These are phyloP conservation scores for Hoplostethus mediterraneus DNA, from an alignment of 2,797 vertebrate species.

Conservation along the genomic window DNA sequence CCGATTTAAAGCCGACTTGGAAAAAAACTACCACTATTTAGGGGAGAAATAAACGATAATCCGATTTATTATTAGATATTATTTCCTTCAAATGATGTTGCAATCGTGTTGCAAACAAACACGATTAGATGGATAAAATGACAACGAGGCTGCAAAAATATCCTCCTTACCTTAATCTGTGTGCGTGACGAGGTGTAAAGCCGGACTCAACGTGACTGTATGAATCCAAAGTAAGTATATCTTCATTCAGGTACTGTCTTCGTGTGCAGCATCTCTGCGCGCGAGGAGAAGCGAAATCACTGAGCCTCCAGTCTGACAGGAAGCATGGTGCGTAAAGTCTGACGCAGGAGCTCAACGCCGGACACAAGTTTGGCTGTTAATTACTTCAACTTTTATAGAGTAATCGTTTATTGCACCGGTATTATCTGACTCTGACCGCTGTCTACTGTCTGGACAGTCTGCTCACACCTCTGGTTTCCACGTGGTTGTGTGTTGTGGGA, in stretches of 20 bases:
- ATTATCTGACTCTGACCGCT: neutral
- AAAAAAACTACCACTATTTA: neutral
- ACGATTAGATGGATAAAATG: neutral
- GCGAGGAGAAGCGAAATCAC: conserved; percentile 60
- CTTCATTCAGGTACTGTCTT: conserved; percentile 64
- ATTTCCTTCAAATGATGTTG: neutral
- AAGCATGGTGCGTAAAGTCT: conserved; percentile 74
- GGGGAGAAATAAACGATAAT: neutral
- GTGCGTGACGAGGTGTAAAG: neutral
- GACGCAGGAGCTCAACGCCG: conserved; percentile 73
- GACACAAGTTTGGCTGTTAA: conserved; percentile 46
- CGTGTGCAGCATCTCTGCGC: conserved; percentile 67
- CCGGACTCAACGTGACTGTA: neutral
- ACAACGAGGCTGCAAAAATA: neutral
- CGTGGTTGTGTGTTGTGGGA: conserved; percentile 67
- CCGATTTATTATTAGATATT: too few species aligned
- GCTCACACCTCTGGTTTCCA: conserved; percentile 46
- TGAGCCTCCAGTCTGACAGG: conserved; percentile 47
- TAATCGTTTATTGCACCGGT: neutral
- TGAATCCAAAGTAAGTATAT: conserved; percentile 40
- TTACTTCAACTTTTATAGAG: neutral
- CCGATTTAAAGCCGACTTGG: neutral
- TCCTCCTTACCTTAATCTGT: conserved; percentile 53
- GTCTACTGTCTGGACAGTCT: conserved; percentile 4
- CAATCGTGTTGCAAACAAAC: neutral